These are phyloP conservation scores for Plebejus melissa DNA, from an alignment of 2,888 invertebrate genomes.

Conservation along the genomic window DNA sequence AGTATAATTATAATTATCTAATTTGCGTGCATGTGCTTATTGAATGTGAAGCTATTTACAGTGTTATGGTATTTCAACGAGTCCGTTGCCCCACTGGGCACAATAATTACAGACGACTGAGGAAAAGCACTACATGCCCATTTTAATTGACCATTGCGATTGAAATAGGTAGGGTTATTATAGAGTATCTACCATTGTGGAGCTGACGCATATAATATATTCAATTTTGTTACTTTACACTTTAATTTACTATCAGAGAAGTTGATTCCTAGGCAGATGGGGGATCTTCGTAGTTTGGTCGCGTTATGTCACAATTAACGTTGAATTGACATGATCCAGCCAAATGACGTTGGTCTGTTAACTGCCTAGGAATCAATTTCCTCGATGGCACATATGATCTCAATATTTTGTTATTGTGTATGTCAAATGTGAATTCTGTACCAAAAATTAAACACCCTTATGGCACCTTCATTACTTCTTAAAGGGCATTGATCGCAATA, in stretches of 20 bases:
- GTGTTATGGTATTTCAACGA: slow-evolving; percentile 7
- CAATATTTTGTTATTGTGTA: background rate
- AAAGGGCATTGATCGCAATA: background rate
- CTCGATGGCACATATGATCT: too few species aligned
- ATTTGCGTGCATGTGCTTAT: slow-evolving; percentile 2
- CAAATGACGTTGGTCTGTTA: too few species aligned
- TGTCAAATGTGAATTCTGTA: background rate
- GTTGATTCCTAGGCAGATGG: too few species aligned
- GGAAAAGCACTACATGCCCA: slow-evolving; percentile 2
- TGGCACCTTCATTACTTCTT: too few species aligned
- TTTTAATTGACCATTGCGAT: slow-evolving; percentile 14
- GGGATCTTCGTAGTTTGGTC: too few species aligned
- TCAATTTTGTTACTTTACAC: too few species aligned
- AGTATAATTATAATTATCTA: background rate
- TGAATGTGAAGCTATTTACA: background rate
- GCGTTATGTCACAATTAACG: too few species aligned
- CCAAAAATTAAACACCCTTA: background rate
- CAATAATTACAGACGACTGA: background rate
- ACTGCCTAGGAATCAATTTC: too few species aligned
- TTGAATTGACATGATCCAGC: too few species aligned
- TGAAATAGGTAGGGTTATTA: background rate
- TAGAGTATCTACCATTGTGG: background rate
- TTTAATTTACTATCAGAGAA: too few species aligned
- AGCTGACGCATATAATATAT: background rate
- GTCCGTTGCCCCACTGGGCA: background rate